Conservation (phyloP, 1,140 invertebrate species). For the Hypsibius dujardini region DNA sequence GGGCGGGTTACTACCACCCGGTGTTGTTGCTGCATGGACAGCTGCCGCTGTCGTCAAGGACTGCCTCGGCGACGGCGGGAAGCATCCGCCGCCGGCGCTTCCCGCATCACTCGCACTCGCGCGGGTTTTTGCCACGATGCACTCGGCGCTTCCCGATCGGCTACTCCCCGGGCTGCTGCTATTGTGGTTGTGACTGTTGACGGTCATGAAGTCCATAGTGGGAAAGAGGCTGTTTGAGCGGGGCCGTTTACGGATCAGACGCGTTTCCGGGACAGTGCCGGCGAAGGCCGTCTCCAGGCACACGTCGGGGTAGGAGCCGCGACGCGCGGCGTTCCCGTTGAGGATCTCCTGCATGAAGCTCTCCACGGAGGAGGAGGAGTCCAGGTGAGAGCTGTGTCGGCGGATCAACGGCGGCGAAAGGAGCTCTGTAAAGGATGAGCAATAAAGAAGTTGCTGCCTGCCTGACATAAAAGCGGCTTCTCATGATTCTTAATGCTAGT, state of each 20-base stretch:
- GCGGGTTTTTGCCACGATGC: neutral
- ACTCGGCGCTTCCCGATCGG: slow-evolving; percentile 6
- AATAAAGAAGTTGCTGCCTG: too few species aligned
- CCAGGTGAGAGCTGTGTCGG: neutral
- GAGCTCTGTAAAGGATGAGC: neutral
- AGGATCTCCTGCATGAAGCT: slow-evolving; percentile 15
- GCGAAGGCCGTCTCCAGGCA: neutral
- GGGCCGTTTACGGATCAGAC: slow-evolving; percentile 8
- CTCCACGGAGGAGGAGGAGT: slow-evolving; percentile 3
- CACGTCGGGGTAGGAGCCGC: neutral
- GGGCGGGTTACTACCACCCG: too few species aligned
- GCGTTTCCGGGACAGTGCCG: slow-evolving; percentile 8
- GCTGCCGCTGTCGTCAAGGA: too few species aligned
- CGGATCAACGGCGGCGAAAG: neutral
- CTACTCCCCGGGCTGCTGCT: neutral
- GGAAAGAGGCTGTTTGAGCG: slow-evolving; percentile 7
- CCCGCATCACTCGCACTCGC: too few species aligned
- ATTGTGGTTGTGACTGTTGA: neutral
- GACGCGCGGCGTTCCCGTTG: neutral
- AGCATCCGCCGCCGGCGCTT: too few species aligned
- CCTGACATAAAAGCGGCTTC: too few species aligned
- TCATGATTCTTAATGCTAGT: too few species aligned
- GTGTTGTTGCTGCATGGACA: too few species aligned
- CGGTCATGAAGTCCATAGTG: neutral
- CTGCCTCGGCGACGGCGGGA: too few species aligned